Percentiles rank a stretch among this genome's conserved stretches.
These are phyloP conservation scores for Leucoraja ocellata DNA, from an alignment of 2,797 vertebrate species.

Conservation along the genomic window DNA sequence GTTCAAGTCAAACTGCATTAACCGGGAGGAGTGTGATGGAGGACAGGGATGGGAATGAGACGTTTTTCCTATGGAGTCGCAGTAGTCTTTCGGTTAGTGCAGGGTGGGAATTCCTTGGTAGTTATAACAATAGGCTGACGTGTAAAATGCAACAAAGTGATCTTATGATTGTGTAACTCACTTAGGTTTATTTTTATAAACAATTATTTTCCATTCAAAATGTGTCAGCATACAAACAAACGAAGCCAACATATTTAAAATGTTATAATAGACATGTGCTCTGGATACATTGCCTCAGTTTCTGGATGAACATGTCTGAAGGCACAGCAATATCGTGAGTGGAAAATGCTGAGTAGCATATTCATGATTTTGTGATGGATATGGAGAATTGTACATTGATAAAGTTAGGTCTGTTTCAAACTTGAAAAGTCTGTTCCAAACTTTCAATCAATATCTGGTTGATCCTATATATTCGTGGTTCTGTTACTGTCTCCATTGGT, in stretches of 20 bases:
- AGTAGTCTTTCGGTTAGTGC: neutral
- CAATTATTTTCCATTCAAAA: constrained; percentile 19
- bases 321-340: too few relatives aligned
- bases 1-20: neutral
- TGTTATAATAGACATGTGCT: neutral
- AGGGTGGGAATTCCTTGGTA: neutral
- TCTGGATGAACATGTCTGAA: neutral
- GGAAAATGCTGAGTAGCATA: neutral
- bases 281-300: neutral
- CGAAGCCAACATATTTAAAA: neutral
- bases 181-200: neutral
- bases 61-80: neutral
- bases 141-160: neutral
- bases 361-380: neutral
- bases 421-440: neutral
- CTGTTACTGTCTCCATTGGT: neutral
- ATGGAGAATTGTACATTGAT: neutral
- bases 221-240: neutral
- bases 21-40: too few relatives aligned
- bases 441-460: neutral
- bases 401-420: neutral
- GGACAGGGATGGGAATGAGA: too few relatives aligned
- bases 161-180: neutral
- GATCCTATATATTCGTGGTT: neutral
- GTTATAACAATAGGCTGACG: neutral